Evolutionary conservation across 2,797 vertebrate species (phyloP), one percentile per base, ranked within the genome.

Genomic region (Columba guinea): DNA sequence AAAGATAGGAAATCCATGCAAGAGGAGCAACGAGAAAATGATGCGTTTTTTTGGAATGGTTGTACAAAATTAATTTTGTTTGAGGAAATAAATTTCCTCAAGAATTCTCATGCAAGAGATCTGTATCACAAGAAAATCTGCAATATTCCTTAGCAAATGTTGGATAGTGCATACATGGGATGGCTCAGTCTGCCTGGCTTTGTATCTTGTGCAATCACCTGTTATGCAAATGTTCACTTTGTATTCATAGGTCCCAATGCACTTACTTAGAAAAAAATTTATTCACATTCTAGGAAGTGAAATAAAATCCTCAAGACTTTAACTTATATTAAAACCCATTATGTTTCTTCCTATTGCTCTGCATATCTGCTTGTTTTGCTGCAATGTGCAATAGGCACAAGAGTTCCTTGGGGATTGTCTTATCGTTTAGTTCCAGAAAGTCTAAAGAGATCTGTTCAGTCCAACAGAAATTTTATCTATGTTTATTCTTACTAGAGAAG

Each of bases 391-490:
- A 62, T 30, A 64, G 5, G 35, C 35, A 26, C 1, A 0, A 73
- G 21, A 59, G 32, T 13, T 96, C 85, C 81, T 82, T 76, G 51
- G 52, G 6, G 18, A 49, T 26, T 70, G 51, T 56, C 74, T 94
- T 82, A 90, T 93, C 35, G 8, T 78, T 91, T 88, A 35, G 26
- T 86, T 79, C 80, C 85, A 93, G 77, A 86, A 90, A 82, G 65
- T 67, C 77, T 73, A 41, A 85, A 63, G 59, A 88, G 2, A 37
- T 88, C 56, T 44, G 6, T 28, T 46, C 3, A 24, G 41, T 41
- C 27, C 74, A 84, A 49, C 10, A 51, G 39, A 84, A 56, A 70
- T 90, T 89, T 89, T 70, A 87, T 67, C 49, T 67, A 9, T 28
- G 15, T 84, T 89, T 94, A 24, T 46, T 81, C 34, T 51, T 48